Evolutionary conservation across 2,888 invertebrate species (phyloP), one percentile per base, ranked within the genome.

Genomic region (Minunthozetes semirufus): DNA sequence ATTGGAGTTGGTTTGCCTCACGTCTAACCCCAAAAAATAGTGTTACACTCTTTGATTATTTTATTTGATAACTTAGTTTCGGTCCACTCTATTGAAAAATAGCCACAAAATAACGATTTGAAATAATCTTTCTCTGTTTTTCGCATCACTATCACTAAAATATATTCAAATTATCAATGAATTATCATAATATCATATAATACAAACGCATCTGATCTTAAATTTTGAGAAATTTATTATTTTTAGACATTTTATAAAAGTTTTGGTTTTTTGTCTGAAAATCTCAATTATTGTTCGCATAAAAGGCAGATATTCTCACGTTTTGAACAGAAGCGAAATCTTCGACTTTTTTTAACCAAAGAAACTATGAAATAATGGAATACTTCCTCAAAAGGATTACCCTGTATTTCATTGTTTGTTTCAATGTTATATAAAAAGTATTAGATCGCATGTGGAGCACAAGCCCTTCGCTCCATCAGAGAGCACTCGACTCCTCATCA

Each of bases 11-110:
- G 61, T 61, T 61, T 61, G 29, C 13, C 61, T 61, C 61, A 61
- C 61, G 61, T 61, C n/a, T 61, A 61, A 61, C 61, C 61, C 33
- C 25, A 61, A 61, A 61, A 61, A 61, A 61, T 61, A 29, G 17
- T 29, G 61, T 61, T 61, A 25, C 27, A 61, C 61, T 29, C 61
- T 15, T 61, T 61, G 15, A 27, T 22, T 29, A 9, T 17, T 29
- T 61, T 61, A 29, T 61, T 61, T 61, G 61, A 27, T 33, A 27
- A 29, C 8, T 61, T 5, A 29, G 17, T 61, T 48, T 48, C 48
- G 5, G 15, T 3, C 13, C 48, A 48, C 13, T 61, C 13, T 13
- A 61, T 17, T 61, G 29, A 61, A 61, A 61, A 61, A 29, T n/a
- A n/a, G 29, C 4, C 22, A 19, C 19, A 8, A 19, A 56, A 11